Percentiles rank a stretch among this genome's conserved stretches.
These are phyloP conservation scores for Cenopis cana DNA, from an alignment of 2,888 invertebrate genomes.

Conservation along the genomic window DNA sequence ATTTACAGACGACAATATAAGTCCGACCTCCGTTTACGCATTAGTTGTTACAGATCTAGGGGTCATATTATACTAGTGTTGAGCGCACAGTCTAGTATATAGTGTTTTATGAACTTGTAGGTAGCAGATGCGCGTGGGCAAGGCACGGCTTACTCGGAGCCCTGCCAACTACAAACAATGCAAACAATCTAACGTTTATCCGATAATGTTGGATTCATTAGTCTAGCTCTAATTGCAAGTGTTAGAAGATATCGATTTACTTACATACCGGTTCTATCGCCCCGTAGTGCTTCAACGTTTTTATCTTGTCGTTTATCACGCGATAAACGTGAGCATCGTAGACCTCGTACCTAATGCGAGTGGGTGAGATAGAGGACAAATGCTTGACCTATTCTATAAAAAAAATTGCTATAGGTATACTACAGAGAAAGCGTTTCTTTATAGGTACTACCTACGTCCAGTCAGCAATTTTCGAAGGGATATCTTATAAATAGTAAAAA, in stretches of 20 bases:
- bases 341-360: too few relatives aligned
- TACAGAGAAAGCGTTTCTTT: too few relatives aligned
- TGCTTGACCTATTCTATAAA: too few relatives aligned
- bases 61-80: neutral
- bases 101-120: neutral
- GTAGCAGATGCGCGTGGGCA: conserved; percentile 64
- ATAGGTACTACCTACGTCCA: neutral
- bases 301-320: too few relatives aligned
- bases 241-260: conserved; percentile 8
- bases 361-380: too few relatives aligned
- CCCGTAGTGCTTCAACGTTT: too few relatives aligned
- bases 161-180: conserved; percentile 71
- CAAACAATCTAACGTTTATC: conserved; percentile 31
- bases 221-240: conserved; percentile 21
- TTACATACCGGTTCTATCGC: too few relatives aligned
- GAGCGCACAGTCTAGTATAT: neutral
- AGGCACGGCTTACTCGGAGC: conserved; percentile 79
- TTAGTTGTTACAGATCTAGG: neutral
- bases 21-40: neutral
- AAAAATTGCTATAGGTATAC: too few relatives aligned
- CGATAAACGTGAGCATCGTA: too few relatives aligned
- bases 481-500: too few relatives aligned
- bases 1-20: neutral
- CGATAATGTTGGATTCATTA: conserved; percentile 33
- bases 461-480: neutral